phyloP scores from a whole-genome alignment of 2,888 invertebrate genomes.

The Temnothorax ravouxi region DNA sequence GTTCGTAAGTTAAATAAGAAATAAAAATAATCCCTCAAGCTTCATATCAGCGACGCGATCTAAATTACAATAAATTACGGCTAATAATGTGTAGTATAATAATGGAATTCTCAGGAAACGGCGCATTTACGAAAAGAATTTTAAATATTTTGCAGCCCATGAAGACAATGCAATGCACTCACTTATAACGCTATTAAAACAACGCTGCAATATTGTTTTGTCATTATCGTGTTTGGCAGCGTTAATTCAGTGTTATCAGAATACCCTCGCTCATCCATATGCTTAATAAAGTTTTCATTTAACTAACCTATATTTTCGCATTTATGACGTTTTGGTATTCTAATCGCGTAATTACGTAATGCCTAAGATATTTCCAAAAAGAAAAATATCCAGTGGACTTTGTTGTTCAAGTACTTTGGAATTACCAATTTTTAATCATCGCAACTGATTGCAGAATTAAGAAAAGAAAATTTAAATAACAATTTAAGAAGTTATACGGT shows the following conservation, averaged over 20 bases:
- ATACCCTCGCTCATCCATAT: neutral
- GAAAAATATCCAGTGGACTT: neutral
- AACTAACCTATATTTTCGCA: neutral
- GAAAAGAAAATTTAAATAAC: neutral
- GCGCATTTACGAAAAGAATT: neutral
- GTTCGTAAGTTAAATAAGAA: neutral
- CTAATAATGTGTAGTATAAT: neutral
- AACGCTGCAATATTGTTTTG: neutral
- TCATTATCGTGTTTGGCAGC: neutral
- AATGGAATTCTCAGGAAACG: neutral
- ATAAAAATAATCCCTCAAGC: slow-evolving; percentile 28
- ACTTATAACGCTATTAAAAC: neutral
- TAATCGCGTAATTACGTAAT: neutral
- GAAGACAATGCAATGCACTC: slow-evolving; percentile 23
- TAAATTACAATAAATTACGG: neutral
- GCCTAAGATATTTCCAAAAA: neutral
- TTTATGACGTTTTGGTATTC: neutral
- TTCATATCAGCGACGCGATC: neutral
- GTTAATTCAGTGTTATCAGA: slow-evolving; percentile 26
- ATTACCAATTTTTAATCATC: neutral
- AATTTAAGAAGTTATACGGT: neutral
- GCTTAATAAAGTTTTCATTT: slow-evolving; percentile 14
- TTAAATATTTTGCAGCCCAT: neutral
- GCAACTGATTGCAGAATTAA: neutral
- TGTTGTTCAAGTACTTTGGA: neutral